These are phyloP conservation scores for Ciconia stormi DNA, from an alignment of 2,113 vertebrate genomes.

Conservation along the genomic window DNA sequence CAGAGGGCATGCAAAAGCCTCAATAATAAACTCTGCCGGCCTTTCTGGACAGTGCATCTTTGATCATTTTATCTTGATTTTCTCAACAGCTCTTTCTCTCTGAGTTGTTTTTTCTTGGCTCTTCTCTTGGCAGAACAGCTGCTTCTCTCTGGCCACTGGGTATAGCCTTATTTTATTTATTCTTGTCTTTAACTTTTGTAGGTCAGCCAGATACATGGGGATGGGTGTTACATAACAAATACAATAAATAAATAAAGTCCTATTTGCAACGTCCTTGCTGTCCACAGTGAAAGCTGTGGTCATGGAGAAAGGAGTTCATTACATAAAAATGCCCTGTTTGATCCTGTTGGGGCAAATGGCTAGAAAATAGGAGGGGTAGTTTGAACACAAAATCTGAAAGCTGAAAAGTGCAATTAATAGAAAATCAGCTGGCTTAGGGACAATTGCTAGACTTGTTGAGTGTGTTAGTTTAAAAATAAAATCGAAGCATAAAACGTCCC, in stretches of 20 bases:
- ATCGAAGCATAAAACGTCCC: neutral
- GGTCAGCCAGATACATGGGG: slow-evolving; percentile 64
- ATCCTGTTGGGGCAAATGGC: slow-evolving; percentile 49
- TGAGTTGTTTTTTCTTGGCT: slow-evolving; percentile 42
- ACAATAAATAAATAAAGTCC: slow-evolving; percentile 65
- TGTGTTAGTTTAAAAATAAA: neutral
- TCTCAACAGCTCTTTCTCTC: slow-evolving; percentile 15
- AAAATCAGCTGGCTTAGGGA: neutral
- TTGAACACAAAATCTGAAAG: neutral
- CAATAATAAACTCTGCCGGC: neutral
- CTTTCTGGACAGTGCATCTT: slow-evolving; percentile 1
- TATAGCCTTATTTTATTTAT: slow-evolving; percentile 61
- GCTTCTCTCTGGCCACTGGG: slow-evolving; percentile 22
- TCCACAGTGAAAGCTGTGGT: slow-evolving; percentile 59
- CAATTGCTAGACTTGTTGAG: neutral
- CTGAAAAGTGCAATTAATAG: neutral
- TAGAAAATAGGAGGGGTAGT: neutral
- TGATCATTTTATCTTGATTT: slow-evolving; percentile 52
- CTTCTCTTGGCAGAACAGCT: slow-evolving; percentile 60
- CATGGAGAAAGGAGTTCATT: slow-evolving; percentile 60
- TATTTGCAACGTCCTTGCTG: slow-evolving; percentile 47
- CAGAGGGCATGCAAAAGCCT: neutral
- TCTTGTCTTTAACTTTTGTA: slow-evolving; percentile 59
- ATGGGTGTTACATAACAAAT: slow-evolving; percentile 68
- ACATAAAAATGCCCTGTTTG: slow-evolving; percentile 64